A percentile compares a stretch with the other conserved stretches of the same genome.
These are phyloP conservation scores for Montipora sp. DNA, from an alignment of 64 coral and sea anemone species.

Conservation along the genomic window DNA sequence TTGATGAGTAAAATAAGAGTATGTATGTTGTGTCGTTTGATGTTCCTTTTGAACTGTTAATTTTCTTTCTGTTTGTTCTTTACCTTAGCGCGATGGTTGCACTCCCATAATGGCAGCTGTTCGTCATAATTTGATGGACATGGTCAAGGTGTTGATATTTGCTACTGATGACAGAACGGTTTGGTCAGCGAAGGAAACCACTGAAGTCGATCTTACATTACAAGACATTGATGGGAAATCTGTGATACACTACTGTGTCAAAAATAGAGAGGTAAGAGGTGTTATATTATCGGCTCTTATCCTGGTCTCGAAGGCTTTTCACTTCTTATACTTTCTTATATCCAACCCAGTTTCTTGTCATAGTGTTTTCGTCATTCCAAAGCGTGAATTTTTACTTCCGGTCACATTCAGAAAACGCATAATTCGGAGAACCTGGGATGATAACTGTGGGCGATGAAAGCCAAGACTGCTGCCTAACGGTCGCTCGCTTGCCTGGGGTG, in stretches of 20 bases:
- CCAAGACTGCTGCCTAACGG: too few relatives aligned
- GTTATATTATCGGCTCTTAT: too few relatives aligned
- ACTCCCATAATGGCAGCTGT: constrained; percentile 81
- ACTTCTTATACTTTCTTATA: background rate
- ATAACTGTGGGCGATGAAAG: too few relatives aligned
- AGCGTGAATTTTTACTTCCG: too few relatives aligned
- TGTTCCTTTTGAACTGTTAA: too few relatives aligned
- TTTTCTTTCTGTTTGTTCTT: background rate
- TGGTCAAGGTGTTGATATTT: constrained; percentile 77
- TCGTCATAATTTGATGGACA: constrained; percentile 62
- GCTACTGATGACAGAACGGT: constrained; percentile 71
- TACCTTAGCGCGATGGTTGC: constrained; percentile 59
- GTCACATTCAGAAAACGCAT: too few relatives aligned
- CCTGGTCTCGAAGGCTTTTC: background rate
- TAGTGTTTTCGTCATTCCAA: too few relatives aligned
- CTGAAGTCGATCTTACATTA: constrained; percentile 63
- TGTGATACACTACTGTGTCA: constrained; percentile 78
- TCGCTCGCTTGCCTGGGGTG: too few relatives aligned
- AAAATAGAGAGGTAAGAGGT: constrained; percentile 65
- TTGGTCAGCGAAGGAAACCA: constrained; percentile 64
- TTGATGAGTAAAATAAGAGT: too few relatives aligned
- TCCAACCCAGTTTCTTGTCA: too few relatives aligned
- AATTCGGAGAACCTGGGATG: too few relatives aligned
- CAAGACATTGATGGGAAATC: constrained; percentile 74
- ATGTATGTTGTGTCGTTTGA: too few relatives aligned